Evolutionary conservation across 2,888 invertebrate genomes (phyloP), one percentile per base, ranked within the genome.

Genomic region (Andrena marginata): DNA sequence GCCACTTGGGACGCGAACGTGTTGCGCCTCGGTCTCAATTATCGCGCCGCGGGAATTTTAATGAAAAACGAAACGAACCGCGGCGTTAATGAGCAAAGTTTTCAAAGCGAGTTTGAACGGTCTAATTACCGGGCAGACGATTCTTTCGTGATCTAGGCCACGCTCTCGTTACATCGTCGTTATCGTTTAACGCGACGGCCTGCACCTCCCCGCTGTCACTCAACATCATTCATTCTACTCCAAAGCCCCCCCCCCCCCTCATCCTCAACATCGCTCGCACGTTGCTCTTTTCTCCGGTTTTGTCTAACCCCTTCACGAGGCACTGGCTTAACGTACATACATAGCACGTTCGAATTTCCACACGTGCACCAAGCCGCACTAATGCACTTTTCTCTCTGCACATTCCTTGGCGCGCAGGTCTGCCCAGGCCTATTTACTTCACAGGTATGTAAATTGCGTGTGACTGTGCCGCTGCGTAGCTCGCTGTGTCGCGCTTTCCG

Each of bases 391-490:
- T 87, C 87, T 88, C 82, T 88, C 70, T 90, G 88, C 90, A 89
- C 90, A 86, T 84, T 88, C 77, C 80, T 80, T 73, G 82, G 73
- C 77, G 85, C 86, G 87, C 90, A 90, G 90, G 88, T 82, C 88
- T 90, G 82, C 81, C 82, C 86, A 88, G 88, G 89, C 90, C 90
- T 86, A 89, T 90, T 79, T 90, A 90, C 84, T 88, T 90, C 86
- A 87, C 90, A 84, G 90, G 90, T 90, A 90, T 77, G 90, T 90
- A 90, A 80, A 80, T 62, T 49, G 42, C 48, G 13, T 62, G 67
- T 63, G 51, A 56, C 26, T 51, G 48, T 56, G 26, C n/a, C 64
- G 49, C 64, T 73, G 35, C 29, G 54, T 68, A 68, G 69, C 69
- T 48, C 3, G 65, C 6, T 63, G 60, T 51, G 42, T 31, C 63